A percentile compares a stretch with the other conserved stretches of the same genome.
These are phyloP conservation scores for Cyprinodon brontotheroides DNA, from an alignment of 2,113 vertebrate species.

Conservation along the genomic window DNA sequence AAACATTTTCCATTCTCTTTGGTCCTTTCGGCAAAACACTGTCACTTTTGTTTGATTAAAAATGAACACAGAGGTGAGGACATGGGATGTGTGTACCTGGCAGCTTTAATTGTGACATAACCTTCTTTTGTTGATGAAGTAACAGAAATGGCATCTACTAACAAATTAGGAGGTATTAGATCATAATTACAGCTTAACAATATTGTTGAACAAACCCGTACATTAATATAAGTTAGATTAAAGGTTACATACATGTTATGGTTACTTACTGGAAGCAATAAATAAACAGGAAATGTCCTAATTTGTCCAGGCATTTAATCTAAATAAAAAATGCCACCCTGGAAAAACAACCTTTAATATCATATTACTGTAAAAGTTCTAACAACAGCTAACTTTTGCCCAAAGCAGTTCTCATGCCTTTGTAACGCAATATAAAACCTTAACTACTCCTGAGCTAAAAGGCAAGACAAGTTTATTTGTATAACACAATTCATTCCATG, in stretches of 20 bases:
- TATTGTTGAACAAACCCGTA: conserved; percentile 1
- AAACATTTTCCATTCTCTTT: conserved; percentile 49
- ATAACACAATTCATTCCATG: too few species aligned
- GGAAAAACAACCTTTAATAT: background rate
- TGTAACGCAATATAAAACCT: too few species aligned
- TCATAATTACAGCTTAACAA: conserved; percentile 7
- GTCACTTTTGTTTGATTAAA: conserved; percentile 20
- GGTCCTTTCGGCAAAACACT: conserved; percentile 17
- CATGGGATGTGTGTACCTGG: conserved; percentile 11
- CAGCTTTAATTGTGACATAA: conserved; percentile 17
- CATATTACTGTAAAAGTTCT: background rate
- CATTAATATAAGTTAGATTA: background rate
- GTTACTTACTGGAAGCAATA: background rate
- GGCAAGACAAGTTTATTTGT: too few species aligned
- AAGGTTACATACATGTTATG: background rate
- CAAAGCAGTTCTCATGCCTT: conserved; percentile 27
- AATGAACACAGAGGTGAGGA: conserved; percentile 40
- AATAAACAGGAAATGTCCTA: background rate
- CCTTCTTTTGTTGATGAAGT: conserved; percentile 30
- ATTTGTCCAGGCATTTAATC: background rate
- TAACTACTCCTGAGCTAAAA: conserved; percentile 26
- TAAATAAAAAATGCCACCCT: conserved; percentile 13
- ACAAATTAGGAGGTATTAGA: conserved; percentile 1
- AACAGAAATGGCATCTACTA: background rate
- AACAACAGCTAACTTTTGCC: conserved; percentile 26